Base-by-base conservation (phyloP, 2,888 invertebrate genomes). In the Entomobrya proxima region DNA sequence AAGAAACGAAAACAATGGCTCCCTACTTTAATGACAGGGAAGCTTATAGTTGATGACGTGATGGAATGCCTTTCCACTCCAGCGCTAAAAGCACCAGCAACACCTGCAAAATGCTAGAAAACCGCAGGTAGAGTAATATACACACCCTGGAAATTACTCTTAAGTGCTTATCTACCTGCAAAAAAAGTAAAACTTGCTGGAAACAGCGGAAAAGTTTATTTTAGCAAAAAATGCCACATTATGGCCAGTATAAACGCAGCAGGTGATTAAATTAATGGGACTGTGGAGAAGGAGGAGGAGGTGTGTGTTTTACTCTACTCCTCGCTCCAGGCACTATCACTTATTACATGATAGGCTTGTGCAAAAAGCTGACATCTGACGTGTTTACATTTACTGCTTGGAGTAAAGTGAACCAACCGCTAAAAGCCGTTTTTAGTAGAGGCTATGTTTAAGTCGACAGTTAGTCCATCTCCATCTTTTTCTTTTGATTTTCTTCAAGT, bases 201-300 rank as follows among this genome's bases (percentile, higher is more conserved):
- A 37, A 64, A 21, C 37, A 37, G 64, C 37, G 64, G 37, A n/a
- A n/a, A n/a, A n/a, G n/a, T n/a, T n/a, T n/a, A n/a, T 40, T 44
- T 67, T 27, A 15, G 44, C 44, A 13, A 47, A 4, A 67, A 40
- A 21, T 44, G 44, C 37, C 64, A 61, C 32, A 32, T 61, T 64
- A 64, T 18, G 32, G 64, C 37, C 1, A 18, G n/a, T 37, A 64
- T 35, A 78, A 79, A 52, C 47, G 15, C 79, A 50, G 79, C 79
- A 79, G 79, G 79, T 79, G 35, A 79, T 79, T 79, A 79, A 79
- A 67, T 79, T 79, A 79, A 79, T 79, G 67, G 32, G 67, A 15
- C 67, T 40, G 24, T 15, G 5, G n/a, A n/a, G n/a, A n/a, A n/a
- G n/a, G n/a, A n/a, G n/a, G n/a, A n/a, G n/a, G n/a, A 37, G 50